Evolutionary conservation across 2,113 vertebrate genomes (phyloP), one percentile per base, ranked within the genome.

Genomic region (Ceyx cyanopectus): DNA sequence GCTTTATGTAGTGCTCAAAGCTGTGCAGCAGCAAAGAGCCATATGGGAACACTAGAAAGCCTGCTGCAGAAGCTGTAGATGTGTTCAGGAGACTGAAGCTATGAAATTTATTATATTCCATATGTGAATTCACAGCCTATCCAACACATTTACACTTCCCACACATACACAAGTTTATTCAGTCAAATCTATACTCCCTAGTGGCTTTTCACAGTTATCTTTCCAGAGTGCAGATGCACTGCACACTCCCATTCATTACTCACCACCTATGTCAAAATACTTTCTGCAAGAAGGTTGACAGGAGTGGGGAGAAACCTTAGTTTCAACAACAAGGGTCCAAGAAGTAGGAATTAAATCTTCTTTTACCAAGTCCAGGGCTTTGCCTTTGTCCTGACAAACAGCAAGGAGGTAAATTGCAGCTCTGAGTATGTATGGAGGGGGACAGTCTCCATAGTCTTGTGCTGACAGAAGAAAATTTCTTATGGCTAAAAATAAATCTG

Each of bases 391-490:
- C 81, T 99, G 99, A 88, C 98, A 98, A 62, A 97, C 34, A 27
- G 98, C 97, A 95, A 99, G 97, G 81, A 99, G 98, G 94, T 99
- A 99, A 94, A 99, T 81, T 74, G 97, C 97, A 74, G 98, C 98
- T 96, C 97, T 98, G 93, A 99, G 96, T 91, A 98, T 93, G 14
- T 77, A 94, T n/a, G 87, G 78, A 41, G 97, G 97, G 13, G 93
- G 89, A 30, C 60, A 85, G 91, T 97, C 95, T 21, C 97, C 98
- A 74, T 96, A 97, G 85, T 98, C 98, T 90, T 98, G 98, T 43
- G 98, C 94, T 20, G 98, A 98, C 7, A 97, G 94, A 80, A 99
- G 91, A 93, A 99, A 95, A 92, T 95, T 97, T 90, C 98, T 93
- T 78, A 99, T 60, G 23, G 98, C 97, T 95, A 97, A 96, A 94